Evolutionary conservation across 2,113 vertebrate species (phyloP).

Genomic region (Vulpes vulpes): DNA sequence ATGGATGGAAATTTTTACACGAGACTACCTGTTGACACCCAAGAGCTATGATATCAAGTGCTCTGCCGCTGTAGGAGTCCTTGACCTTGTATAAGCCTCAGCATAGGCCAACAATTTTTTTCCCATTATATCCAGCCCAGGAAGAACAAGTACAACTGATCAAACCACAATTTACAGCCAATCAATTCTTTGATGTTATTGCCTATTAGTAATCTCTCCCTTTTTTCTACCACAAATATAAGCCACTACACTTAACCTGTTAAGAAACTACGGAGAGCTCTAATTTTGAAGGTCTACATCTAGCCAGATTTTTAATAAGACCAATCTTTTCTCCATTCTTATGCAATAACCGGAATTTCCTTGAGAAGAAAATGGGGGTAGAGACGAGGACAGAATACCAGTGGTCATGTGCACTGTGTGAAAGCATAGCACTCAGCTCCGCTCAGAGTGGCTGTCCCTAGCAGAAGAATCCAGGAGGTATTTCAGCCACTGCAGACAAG

Average conservation of each 20-base stretch:
- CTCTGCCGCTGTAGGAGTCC: background rate
- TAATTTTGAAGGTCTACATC: background rate
- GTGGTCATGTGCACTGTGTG: accelerated
- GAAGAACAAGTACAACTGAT: background rate
- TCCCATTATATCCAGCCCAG: background rate
- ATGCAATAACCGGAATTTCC: background rate
- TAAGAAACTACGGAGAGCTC: background rate
- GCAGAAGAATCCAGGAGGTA: background rate
- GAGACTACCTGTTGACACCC: background rate
- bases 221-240: background rate
- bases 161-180: background rate
- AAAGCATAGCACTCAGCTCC: background rate
- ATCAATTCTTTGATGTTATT: background rate
- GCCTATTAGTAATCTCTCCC: background rate
- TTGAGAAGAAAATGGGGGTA: background rate
- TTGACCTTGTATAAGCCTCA: background rate
- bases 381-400: background rate
- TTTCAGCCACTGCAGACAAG: too few relatives aligned
- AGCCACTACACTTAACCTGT: background rate
- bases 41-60: background rate
- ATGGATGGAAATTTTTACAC: background rate
- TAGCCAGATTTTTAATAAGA: background rate
- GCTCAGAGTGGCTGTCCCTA: background rate
- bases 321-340: background rate
- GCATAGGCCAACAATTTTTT: background rate